Percentiles rank a stretch among this genome's conserved stretches.
phyloP scores from a whole-genome alignment of 2,888 invertebrate genomes.

The Cynaeus angustus region DNA sequence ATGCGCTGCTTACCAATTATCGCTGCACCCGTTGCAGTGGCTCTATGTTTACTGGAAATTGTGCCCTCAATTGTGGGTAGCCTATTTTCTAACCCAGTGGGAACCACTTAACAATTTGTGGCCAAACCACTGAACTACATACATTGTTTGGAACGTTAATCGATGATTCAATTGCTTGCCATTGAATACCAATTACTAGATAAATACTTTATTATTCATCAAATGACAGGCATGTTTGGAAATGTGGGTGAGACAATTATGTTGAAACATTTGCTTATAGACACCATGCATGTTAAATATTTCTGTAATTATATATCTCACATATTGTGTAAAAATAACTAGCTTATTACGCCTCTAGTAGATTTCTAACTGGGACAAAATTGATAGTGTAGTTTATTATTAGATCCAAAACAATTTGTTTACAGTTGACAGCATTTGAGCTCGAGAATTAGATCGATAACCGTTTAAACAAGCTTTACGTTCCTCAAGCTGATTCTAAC shows the following conservation, averaged over 20 bases:
- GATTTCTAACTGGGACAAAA: too few species aligned
- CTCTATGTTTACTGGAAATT: conserved; percentile 57
- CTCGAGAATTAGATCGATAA: not conserved
- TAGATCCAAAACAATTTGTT: too few species aligned
- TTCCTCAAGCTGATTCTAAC: not conserved
- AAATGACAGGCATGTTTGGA: conserved; percentile 8
- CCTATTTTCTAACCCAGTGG: conserved; percentile 63
- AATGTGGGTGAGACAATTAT: too few species aligned
- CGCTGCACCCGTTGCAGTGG: conserved; percentile 51
- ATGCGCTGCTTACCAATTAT: conserved; percentile 55
- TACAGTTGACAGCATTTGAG: too few species aligned
- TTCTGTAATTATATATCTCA: too few species aligned
- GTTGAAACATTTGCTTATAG: too few species aligned
- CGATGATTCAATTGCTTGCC: conserved; percentile 57
- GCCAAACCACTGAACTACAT: conserved; percentile 58
- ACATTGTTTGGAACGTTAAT: conserved; percentile 58
- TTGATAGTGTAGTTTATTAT: too few species aligned
- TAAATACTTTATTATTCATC: conserved; percentile 24
- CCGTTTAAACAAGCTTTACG: not conserved
- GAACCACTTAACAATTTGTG: conserved; percentile 64
- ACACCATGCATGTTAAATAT: too few species aligned
- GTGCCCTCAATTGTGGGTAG: conserved; percentile 58
- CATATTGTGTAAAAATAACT: too few species aligned
- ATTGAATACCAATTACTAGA: conserved; percentile 52
- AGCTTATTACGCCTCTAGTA: too few species aligned